Evolutionary conservation across 1,140 invertebrate genomes (phyloP), one percentile per base, ranked within the genome.

Genomic region (Apis florea): DNA sequence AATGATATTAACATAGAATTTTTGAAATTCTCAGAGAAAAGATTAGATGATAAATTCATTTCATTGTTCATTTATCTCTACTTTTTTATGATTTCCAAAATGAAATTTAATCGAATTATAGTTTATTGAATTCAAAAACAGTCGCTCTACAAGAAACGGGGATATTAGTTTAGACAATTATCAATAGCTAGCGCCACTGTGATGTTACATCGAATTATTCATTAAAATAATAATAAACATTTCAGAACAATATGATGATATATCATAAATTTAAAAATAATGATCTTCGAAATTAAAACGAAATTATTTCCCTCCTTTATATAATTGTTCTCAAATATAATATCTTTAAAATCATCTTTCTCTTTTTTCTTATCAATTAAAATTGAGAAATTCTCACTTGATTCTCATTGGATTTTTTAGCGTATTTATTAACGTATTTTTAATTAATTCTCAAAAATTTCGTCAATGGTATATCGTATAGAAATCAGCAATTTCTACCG

Each of bases 121-220:
- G 31, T 40, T 40, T 6, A 40, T 56, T 56, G 6, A 19, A 66
- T 31, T 67, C 21, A 40, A 12, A 31, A 49, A 2, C 59, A 61
- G 12, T 26, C n/a, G 59, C 21, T 58, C 1, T 0, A 0, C 2
- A 24, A 1, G 4, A 71, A 19, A 4, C 2, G 12, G 19, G 15
- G 1, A 10, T 4, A 1, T 1, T 17, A 79, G 51, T 69, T 66
- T 59, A n/a, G 15, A 12, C 31, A 17, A 26, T 15, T 51, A 49
- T 31, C 78, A 13, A 15, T 1, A 83, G 82, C 10, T 82, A 26
- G 78, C 63, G 63, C 78, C 63, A 82, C 63, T 13, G 17, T 68
- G n/a, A 31, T 13, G 11, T 21, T 71, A 56, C 8, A n/a, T 12
- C 17, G 12, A 67, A 67, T n/a, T 21, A 12, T 67, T 13, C 3